Base-by-base conservation (phyloP, 2,888 invertebrate species). In the Cyclophora punctaria region DNA sequence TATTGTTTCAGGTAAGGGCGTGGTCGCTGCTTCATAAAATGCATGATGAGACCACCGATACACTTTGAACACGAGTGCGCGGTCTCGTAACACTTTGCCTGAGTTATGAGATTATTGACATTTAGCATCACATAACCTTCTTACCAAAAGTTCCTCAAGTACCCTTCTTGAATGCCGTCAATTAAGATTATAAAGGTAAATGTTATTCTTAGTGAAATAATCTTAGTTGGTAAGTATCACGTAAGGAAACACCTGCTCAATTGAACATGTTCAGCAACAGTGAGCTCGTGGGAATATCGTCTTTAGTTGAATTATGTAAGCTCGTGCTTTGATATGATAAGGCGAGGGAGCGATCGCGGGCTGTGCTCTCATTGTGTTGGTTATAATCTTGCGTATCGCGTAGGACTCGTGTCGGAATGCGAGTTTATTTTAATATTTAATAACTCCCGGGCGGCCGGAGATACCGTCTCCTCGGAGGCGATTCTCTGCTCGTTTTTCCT, bases 371-470 rank as follows among this genome's bases (percentile, higher is more conserved):
- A 87, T 88, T 88, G 86, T 88, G 83, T 78, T 81, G 73, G 73
- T 71, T 66, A 75, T 80, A 84, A 85, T 87, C 85, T 84, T 77
- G 77, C 76, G 79, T 84, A 87, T 87, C 86, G 81, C 82, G 76
- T 74, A 77, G 77, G 78, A 83, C 82, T 84, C 83, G 84, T 82
- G 83, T 79, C 75, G 84, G 85, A 83, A 86, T 86, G 85, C 84
- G 75, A 83, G 85, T 83, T 85, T 86, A 86, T 87, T 87, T 87
- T 88, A 86, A 88, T 87, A 87, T 88, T 88, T 88, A 87, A 88
- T 87, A 87, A 87, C 81, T 83, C 80, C 78, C 78, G 73, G 79
- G 78, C 81, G 77, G 74, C 71, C 74, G 70, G 50, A 79, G 85
- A 84, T 86, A 85, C 74, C 79, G 85, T 83, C 82, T 81, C 72